A percentile compares a stretch with the other conserved stretches of the same genome.
These are phyloP conservation scores for Ambastaia sidthimunki DNA, from an alignment of 2,797 vertebrate genomes.

Conservation along the genomic window DNA sequence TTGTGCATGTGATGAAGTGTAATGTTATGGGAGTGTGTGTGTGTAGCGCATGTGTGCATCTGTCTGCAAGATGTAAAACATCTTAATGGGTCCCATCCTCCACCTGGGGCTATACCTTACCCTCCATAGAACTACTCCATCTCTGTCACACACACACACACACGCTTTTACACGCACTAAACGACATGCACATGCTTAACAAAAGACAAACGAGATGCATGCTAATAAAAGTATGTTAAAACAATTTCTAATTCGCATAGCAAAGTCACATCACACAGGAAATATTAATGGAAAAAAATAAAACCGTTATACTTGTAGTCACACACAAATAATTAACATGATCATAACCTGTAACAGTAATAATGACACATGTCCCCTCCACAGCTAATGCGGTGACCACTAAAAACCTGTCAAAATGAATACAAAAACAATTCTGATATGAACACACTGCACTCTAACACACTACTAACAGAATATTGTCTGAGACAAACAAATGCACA, in stretches of 20 bases:
- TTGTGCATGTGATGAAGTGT: slow-evolving; percentile 7
- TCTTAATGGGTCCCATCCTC: slow-evolving; percentile 60
- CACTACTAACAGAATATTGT: background rate
- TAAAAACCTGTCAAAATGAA: background rate
- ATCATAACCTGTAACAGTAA: background rate
- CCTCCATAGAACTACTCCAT: slow-evolving; percentile 27
- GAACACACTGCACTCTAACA: background rate
- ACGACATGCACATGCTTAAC: background rate
- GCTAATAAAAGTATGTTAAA: slow-evolving; percentile 1
- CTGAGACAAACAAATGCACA: background rate
- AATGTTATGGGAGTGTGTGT: slow-evolving; percentile 25
- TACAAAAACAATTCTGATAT: background rate
- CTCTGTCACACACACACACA: slow-evolving; percentile 29
- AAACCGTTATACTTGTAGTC: too few species aligned
- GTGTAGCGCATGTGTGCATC: slow-evolving; percentile 49
- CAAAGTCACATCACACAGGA: too few species aligned
- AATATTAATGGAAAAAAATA: too few species aligned
- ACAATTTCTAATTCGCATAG: too few species aligned
- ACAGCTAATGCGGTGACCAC: background rate
- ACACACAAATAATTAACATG: background rate
- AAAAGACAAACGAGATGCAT: background rate
- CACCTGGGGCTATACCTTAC: slow-evolving; percentile 58
- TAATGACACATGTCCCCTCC: background rate
- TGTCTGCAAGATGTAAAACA: slow-evolving; percentile 65
- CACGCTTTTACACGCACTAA: background rate